Conservation (phyloP, 37 sponge, comb jelly and placozoan species). For the Agelas oroides region DNA sequence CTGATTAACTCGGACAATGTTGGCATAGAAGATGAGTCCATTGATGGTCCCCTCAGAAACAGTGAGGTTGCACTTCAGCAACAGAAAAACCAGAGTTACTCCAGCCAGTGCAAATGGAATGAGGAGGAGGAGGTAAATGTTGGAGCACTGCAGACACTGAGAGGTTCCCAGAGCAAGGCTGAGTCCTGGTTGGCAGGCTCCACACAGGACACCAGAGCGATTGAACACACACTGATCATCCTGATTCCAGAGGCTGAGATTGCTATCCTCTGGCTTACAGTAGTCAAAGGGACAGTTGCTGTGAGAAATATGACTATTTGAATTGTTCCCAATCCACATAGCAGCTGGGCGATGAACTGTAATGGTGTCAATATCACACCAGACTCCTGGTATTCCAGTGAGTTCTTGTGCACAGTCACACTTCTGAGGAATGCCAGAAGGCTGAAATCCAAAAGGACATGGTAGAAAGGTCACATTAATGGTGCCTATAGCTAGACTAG, state of each 20-base stretch:
- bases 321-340: not conserved
- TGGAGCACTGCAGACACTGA: too few species aligned
- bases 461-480: not conserved
- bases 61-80: too few species aligned
- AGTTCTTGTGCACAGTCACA: not conserved
- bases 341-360: not conserved
- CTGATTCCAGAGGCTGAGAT: not conserved
- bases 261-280: not conserved
- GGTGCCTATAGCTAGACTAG: too few species aligned
- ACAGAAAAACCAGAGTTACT: too few species aligned
- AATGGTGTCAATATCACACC: not conserved
- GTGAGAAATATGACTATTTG: too few species aligned
- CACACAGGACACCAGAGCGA: not conserved
- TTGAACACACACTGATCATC: slow-evolving; percentile 1
- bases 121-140: too few species aligned
- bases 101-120: too few species aligned
- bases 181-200: too few species aligned
- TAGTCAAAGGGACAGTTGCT: slow-evolving; percentile 1
- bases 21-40: slow-evolving; percentile 28
- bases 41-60: slow-evolving; percentile 13
- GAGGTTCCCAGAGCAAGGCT: too few species aligned
- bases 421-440: not conserved
- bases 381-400: not conserved
- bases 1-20: slow-evolving; percentile 21
- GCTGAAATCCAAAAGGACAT: slow-evolving; percentile 2